Conservation (phyloP, 2,797 vertebrate genomes). For the Fringilla coelebs region DNA sequence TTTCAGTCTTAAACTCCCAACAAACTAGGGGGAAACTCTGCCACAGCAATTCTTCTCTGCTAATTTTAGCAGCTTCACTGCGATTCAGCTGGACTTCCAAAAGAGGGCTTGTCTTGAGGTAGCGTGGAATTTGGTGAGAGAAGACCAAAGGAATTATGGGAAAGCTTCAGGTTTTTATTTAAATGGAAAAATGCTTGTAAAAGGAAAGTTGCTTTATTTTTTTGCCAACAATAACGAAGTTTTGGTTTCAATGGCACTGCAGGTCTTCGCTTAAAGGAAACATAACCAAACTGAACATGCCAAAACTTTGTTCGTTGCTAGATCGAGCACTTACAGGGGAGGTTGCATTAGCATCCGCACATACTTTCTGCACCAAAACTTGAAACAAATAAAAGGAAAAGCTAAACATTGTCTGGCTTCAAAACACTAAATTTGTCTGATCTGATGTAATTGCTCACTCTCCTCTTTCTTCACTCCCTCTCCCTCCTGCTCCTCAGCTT, state of each 20-base stretch:
- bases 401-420: constrained; percentile 74
- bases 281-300: constrained; percentile 78
- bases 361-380: constrained; percentile 79
- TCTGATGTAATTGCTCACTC: constrained; percentile 53
- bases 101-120: constrained; percentile 69
- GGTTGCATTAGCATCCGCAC: constrained; percentile 68
- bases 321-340: constrained; percentile 76
- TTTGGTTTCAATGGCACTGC: constrained; percentile 70
- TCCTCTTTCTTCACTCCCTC: not conserved
- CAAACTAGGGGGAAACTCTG: constrained; percentile 39
- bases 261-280: constrained; percentile 67
- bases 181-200: constrained; percentile 69
- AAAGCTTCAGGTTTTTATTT: constrained; percentile 74
- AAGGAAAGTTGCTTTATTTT: constrained; percentile 75
- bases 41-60: constrained; percentile 66
- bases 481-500: not conserved
- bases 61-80: constrained; percentile 72
- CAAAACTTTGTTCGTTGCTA: constrained; percentile 71
- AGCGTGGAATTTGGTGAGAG: constrained; percentile 73
- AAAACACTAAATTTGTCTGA: constrained; percentile 66
- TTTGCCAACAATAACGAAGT: constrained; percentile 78
- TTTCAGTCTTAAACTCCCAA: constrained; percentile 67
- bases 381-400: constrained; percentile 72
- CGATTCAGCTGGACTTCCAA: constrained; percentile 67
- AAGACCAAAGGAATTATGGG: constrained; percentile 88